A percentile compares a stretch with the other conserved stretches of the same genome.
phyloP scores from a whole-genome alignment of 2,797 vertebrate genomes.

The Anguilla anguilla region DNA sequence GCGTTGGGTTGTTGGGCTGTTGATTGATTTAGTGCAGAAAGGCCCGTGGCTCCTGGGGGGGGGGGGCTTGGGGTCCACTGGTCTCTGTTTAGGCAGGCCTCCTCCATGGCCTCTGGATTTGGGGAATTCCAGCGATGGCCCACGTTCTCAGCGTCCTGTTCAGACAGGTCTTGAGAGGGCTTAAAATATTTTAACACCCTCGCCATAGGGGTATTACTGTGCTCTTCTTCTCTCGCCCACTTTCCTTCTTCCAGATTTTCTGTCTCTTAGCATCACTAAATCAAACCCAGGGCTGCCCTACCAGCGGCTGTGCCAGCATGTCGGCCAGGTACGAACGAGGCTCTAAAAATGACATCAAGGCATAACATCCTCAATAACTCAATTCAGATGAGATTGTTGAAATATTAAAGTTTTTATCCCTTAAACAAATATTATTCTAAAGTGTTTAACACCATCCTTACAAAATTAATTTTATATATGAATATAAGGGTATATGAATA shows the following conservation, averaged over 20 bases:
- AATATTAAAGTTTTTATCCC: too few relatives aligned
- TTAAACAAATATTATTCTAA: too few relatives aligned
- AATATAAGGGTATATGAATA: too few relatives aligned
- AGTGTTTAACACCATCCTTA: too few relatives aligned
- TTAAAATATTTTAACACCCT: constrained; percentile 21
- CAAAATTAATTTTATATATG: too few relatives aligned
- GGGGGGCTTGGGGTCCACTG: background rate
- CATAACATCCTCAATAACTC: background rate
- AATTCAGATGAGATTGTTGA: too few relatives aligned
- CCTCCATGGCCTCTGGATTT: constrained; percentile 21
- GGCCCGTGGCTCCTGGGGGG: background rate
- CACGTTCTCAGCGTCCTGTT: constrained; percentile 44
- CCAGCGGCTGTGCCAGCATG: background rate
- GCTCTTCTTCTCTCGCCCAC: background rate
- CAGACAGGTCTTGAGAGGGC: constrained; percentile 44
- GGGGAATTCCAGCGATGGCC: constrained; percentile 34
- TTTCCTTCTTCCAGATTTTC: background rate
- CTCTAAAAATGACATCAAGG: background rate
- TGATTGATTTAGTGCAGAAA: background rate
- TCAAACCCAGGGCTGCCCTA: background rate
- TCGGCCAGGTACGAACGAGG: background rate
- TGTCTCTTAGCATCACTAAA: background rate
- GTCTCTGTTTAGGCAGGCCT: constrained; percentile 35
- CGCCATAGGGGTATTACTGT: background rate
- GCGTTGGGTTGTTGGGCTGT: background rate